Evolutionary conservation across 1,140 invertebrate species (phyloP).

Genomic region (Drosophila bipectinata): DNA sequence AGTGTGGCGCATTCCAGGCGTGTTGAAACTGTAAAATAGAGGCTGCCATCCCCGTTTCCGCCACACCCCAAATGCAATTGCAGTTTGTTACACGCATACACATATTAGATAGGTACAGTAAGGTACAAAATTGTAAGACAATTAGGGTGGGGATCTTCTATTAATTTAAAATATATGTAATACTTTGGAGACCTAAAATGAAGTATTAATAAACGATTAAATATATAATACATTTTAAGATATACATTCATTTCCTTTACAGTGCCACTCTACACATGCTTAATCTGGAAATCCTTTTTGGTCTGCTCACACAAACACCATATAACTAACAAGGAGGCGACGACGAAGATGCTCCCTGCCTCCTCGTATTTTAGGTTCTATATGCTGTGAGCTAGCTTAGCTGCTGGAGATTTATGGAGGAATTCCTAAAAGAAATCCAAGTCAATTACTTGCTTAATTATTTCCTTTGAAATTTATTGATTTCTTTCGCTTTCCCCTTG

Average conservation of each 20-base stretch:
- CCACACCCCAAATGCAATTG: slow-evolving; percentile 45
- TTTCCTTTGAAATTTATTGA: slow-evolving; percentile 83
- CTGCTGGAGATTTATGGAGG: slow-evolving; percentile 78
- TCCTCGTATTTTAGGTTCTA: slow-evolving; percentile 39
- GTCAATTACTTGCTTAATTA: slow-evolving; percentile 83
- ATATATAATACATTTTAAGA: too few species aligned
- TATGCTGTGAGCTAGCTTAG: slow-evolving; percentile 61
- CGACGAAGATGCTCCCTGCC: slow-evolving; percentile 29
- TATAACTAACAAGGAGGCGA: slow-evolving; percentile 42
- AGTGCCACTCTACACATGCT: slow-evolving; percentile 20
- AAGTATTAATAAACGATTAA: too few species aligned
- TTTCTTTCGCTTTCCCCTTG: slow-evolving; percentile 51
- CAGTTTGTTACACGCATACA: slow-evolving; percentile 29
- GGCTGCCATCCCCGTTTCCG: slow-evolving; percentile 34
- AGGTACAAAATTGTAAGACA: background rate
- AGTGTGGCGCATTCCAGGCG: slow-evolving; percentile 78
- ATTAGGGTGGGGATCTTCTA: background rate
- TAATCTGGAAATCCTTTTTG: slow-evolving; percentile 57
- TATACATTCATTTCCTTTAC: background rate
- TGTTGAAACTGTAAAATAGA: slow-evolving; percentile 79
- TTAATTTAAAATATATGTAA: too few species aligned
- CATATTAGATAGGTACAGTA: slow-evolving; percentile 18
- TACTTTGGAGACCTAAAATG: too few species aligned
- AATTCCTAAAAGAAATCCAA: slow-evolving; percentile 83
- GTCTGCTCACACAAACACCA: slow-evolving; percentile 42